Conservation (phyloP, 1,140 invertebrate genomes). For the Drosophila funebris region DNA sequence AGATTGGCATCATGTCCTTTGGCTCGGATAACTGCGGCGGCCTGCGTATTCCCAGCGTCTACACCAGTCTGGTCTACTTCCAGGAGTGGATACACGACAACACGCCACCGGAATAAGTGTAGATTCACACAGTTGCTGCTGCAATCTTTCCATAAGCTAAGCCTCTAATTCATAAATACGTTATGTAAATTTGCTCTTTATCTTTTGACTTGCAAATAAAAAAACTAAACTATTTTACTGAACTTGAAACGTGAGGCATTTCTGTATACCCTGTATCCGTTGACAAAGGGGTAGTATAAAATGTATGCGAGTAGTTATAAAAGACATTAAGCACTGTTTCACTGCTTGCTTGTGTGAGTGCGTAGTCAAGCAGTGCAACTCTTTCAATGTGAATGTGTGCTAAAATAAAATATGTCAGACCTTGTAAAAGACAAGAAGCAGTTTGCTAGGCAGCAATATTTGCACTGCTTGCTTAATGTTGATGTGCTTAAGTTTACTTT, state of each 20-base stretch:
- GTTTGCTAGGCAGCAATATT: too few species aligned
- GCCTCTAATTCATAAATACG: constrained; percentile 28
- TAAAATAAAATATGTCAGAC: too few species aligned
- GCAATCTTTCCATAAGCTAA: constrained; percentile 26
- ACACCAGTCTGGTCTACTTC: constrained; percentile 88
- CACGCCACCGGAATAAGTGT: constrained; percentile 85
- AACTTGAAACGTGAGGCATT: neutral
- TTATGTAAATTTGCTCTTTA: neutral
- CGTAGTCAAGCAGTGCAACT: too few species aligned
- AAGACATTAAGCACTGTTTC: too few species aligned
- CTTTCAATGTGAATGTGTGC: too few species aligned
- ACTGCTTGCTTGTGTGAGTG: too few species aligned
- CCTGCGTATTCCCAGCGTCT: constrained; percentile 88
- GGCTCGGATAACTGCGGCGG: constrained; percentile 89
- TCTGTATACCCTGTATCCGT: too few species aligned
- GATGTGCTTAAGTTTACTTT: too few species aligned
- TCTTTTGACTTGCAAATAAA: constrained; percentile 6
- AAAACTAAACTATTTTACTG: neutral
- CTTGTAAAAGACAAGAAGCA: too few species aligned
- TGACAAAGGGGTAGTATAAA: too few species aligned
- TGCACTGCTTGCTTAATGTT: too few species aligned
- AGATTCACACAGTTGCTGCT: neutral
- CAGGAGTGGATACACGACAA: constrained; percentile 88
- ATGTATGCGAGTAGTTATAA: too few species aligned
- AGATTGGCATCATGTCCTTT: constrained; percentile 90